Evolutionary conservation across 35 echinoderm and acorn worm species (phyloP), one percentile per base, ranked within the genome.

Genomic region (Chiridota heheva): DNA sequence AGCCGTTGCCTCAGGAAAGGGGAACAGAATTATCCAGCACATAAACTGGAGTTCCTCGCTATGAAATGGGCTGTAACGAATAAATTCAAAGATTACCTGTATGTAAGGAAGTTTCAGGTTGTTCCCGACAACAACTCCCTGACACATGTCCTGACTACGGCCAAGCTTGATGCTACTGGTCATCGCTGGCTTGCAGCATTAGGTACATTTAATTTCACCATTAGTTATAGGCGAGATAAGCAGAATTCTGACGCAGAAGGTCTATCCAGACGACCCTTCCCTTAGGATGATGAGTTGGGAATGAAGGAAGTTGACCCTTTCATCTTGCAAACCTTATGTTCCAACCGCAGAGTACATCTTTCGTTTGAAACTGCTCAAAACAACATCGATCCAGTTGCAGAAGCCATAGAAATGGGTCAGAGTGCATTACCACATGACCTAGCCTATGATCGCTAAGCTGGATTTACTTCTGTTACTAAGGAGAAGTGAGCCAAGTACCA

Each of bases 31-130:
- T 86, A 86, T 41, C 61, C 62, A 18, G 87, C 62, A 6, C 62
- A 67, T 16, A 90, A 90, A 69, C 34, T 81, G 36, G 87, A 90
- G 37, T 81, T 91, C 22, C 42, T 82, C 13, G 77, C 77, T n/a
- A n/a, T n/a, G 13, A 86, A 76, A 44, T 76, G 70, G 70, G 49
- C 83, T 2, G 63, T 80, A 0, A 87, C 73, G 1, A 25, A 79
- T 1, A 80, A 87, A 24, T 78, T 80, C 38, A 16, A 55, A 26
- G 72, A 64, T 35, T 87, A 92, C 46, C 35, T 73, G 42, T 86
- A 77, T 70, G 90, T 76, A 27, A 63, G 31, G 35, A 44, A 76
- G 56, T 87, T 92, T 58, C 24, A 29, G 15, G 83, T 92, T 1
- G n/a, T 62, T 36, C 68, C 76, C 0, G 80, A 70, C 27, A 70